These are phyloP conservation scores for Ornithoptera alexandrae DNA, from an alignment of 2,888 invertebrate genomes.

Conservation along the genomic window DNA sequence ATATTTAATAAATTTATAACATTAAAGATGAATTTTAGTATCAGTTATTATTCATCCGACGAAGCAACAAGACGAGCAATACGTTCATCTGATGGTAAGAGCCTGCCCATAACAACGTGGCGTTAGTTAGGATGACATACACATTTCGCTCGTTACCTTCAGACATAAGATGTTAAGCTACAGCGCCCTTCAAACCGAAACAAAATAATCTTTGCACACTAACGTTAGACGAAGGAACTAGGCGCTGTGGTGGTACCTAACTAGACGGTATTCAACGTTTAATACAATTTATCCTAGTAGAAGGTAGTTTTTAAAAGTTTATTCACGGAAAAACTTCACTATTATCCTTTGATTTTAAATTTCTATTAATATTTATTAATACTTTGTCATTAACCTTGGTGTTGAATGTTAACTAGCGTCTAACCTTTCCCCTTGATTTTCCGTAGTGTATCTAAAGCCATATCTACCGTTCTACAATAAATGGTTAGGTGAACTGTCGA, in stretches of 20 bases:
- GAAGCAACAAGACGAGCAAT: too few species aligned
- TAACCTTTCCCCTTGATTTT: constrained; percentile 22
- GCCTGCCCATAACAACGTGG: too few species aligned
- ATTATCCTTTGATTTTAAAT: neutral
- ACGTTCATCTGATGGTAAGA: too few species aligned
- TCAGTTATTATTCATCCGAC: neutral
- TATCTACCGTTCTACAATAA: constrained; percentile 17
- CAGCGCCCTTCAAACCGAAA: too few species aligned
- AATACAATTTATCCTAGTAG: too few species aligned
- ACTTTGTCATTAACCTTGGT: constrained; percentile 18
- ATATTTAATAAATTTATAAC: neutral
- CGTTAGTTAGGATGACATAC: too few species aligned
- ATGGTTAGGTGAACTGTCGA: constrained; percentile 51
- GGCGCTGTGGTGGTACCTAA: too few species aligned
- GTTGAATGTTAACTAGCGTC: constrained; percentile 15
- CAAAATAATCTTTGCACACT: too few species aligned
- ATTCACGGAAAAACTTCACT: neutral
- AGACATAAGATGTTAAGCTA: too few species aligned
- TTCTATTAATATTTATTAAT: neutral
- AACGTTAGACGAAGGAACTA: too few species aligned
- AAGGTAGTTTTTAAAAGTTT: neutral
- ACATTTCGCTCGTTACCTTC: too few species aligned
- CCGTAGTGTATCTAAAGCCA: constrained; percentile 3
- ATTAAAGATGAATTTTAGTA: neutral
- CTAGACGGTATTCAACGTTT: too few species aligned